These are phyloP conservation scores for Drosophila subpulchrella DNA, from an alignment of 1,140 invertebrate genomes.

Conservation along the genomic window DNA sequence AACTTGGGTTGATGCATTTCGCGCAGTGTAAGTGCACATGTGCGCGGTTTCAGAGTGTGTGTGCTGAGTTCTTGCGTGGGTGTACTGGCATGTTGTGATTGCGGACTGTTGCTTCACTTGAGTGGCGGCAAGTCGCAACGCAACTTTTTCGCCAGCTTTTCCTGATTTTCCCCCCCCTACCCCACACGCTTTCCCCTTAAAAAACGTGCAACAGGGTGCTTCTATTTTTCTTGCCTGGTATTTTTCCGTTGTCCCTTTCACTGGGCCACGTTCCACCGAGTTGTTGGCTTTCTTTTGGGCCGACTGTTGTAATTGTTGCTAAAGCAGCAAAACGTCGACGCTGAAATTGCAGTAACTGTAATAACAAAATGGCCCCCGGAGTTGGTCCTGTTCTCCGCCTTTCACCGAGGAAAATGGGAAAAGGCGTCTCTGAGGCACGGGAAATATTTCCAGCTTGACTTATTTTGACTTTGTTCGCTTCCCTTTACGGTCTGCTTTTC, in stretches of 20 bases:
- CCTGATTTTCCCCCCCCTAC: not conserved
- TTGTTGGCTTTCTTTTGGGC: constrained; percentile 17
- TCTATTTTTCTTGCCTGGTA: constrained; percentile 47
- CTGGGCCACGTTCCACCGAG: constrained; percentile 26
- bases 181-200: not conserved
- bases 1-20: not conserved
- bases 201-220: constrained; percentile 51
- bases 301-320: constrained; percentile 68
- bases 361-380: constrained; percentile 77
- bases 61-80: constrained; percentile 21
- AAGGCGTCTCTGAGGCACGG: constrained; percentile 30
- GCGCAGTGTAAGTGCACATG: constrained; percentile 7
- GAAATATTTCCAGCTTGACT: constrained; percentile 74
- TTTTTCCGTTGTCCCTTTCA: constrained; percentile 33
- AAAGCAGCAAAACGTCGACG: constrained; percentile 63
- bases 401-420: constrained; percentile 5
- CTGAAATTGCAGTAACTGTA: constrained; percentile 79
- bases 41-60: no score
- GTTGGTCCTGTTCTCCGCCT: constrained; percentile 57
- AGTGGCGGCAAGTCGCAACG: constrained; percentile 58
- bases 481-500: constrained; percentile 6
- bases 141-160: constrained; percentile 3
- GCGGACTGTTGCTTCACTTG: constrained; percentile 73
- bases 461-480: constrained; percentile 67
- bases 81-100: constrained; percentile 63